phyloP scores from a whole-genome alignment of 2,113 vertebrate genomes.

The Dipodomys ordii region DNA sequence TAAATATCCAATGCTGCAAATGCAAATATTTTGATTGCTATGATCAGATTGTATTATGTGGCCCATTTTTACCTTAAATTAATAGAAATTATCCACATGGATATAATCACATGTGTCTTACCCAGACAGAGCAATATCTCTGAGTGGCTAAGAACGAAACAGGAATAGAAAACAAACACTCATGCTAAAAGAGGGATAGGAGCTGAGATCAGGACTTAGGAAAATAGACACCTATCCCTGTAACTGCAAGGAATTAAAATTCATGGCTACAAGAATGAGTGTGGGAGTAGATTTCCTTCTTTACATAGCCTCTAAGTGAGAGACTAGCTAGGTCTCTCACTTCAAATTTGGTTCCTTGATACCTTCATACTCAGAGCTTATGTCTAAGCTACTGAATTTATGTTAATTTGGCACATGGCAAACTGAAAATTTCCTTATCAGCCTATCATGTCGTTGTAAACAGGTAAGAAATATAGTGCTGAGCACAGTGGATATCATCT shows the following conservation, averaged over 20 bases:
- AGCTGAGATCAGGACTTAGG: background rate
- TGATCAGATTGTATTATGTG: background rate
- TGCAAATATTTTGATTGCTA: background rate
- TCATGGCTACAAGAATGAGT: background rate
- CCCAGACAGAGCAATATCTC: background rate
- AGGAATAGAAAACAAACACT: background rate
- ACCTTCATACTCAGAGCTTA: background rate
- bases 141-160: background rate
- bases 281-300: background rate
- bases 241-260: background rate
- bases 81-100: background rate
- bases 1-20: background rate
- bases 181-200: background rate
- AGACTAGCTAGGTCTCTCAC: background rate
- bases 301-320: background rate
- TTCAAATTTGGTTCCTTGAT: background rate
- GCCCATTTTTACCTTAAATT: background rate
- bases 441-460: background rate
- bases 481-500: background rate
- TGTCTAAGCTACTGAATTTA: background rate
- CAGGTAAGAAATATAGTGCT: background rate
- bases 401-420: background rate
- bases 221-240: background rate
- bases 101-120: background rate
- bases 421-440: background rate